Conservation (phyloP, 2,888 invertebrate species). For the Eledona agricola region DNA sequence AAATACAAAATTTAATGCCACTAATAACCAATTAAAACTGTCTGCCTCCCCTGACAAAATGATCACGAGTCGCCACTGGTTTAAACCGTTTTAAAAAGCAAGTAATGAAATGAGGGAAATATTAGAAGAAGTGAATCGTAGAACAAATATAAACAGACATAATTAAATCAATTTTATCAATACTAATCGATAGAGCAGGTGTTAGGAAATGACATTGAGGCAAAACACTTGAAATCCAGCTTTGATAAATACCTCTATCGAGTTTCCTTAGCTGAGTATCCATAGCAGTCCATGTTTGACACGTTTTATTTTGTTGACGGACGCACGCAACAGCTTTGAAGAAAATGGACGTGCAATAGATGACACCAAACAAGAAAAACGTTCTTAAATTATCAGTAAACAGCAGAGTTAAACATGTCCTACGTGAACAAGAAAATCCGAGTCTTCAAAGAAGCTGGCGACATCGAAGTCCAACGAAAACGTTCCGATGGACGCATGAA, state of each 20-base stretch:
- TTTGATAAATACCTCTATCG: neutral
- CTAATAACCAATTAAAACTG: too few relatives aligned
- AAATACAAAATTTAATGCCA: too few relatives aligned
- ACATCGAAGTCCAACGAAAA: constrained; percentile 61
- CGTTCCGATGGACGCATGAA: constrained; percentile 67
- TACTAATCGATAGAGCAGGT: too few relatives aligned
- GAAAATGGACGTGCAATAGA: constrained; percentile 22
- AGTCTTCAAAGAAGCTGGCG: constrained; percentile 55
- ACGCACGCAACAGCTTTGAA: constrained; percentile 15
- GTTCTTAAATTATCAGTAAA: constrained; percentile 21
- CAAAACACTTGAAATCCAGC: neutral
- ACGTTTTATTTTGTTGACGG: constrained; percentile 24
- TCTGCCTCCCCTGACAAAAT: too few relatives aligned
- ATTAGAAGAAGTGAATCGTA: too few relatives aligned
- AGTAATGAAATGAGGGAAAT: too few relatives aligned
- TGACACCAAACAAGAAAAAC: constrained; percentile 15
- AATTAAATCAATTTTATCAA: too few relatives aligned
- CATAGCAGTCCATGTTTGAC: constrained; percentile 10
- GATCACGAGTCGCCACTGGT: too few relatives aligned
- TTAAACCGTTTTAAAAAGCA: too few relatives aligned
- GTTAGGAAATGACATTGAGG: too few relatives aligned
- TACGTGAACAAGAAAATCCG: constrained; percentile 53
- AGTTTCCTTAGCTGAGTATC: constrained; percentile 1
- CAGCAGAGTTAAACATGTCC: constrained; percentile 39
- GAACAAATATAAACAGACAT: too few relatives aligned